Percentiles rank a stretch among this genome's conserved stretches.
phyloP scores from a whole-genome alignment of 2,113 vertebrate genomes.

The Mustela lutreola region DNA sequence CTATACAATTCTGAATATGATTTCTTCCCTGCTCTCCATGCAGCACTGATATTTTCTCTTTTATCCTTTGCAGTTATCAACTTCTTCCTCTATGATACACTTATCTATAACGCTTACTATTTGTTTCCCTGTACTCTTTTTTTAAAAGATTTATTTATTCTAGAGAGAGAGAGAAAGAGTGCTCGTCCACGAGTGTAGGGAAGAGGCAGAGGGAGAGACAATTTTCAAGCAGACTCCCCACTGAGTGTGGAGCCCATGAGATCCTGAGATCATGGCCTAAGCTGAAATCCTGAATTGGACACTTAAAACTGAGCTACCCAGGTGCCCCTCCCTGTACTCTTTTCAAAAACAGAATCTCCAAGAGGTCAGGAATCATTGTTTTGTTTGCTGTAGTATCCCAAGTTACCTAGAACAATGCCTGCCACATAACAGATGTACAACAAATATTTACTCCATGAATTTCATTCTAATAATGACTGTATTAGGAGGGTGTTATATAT shows the following conservation, averaged over 20 bases:
- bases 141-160: neutral
- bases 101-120: neutral
- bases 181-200: neutral
- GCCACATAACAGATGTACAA: neutral
- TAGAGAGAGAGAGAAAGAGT: neutral
- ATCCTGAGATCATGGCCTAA: neutral
- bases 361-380: neutral
- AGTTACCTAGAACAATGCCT: neutral
- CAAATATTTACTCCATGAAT: neutral
- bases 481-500: neutral
- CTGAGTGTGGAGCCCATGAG: neutral
- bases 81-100: neutral
- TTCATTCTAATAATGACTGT: conserved; percentile 28
- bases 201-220: neutral
- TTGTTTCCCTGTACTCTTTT: neutral
- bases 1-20: neutral
- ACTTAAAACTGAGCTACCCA: neutral
- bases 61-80: neutral
- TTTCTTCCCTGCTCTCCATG: neutral
- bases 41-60: neutral
- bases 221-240: neutral
- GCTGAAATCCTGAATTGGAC: neutral
- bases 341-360: conserved; percentile 43
- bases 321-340: neutral
- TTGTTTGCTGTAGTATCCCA: neutral